phyloP scores from a whole-genome alignment of 2,113 vertebrate genomes.

The Craseonycteris thonglongyai region DNA sequence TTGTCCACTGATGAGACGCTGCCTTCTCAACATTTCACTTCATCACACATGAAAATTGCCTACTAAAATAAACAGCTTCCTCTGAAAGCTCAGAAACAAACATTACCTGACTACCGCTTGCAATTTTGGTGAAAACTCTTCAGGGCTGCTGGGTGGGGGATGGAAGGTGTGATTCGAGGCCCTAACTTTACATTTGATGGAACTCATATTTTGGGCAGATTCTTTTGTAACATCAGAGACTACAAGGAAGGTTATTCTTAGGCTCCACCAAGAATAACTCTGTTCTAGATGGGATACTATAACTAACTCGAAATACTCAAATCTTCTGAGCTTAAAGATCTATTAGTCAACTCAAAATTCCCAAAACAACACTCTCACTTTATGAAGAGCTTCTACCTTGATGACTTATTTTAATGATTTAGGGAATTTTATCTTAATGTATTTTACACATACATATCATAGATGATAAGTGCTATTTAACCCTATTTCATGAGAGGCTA shows the following conservation, averaged over 20 bases:
- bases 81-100: constrained; percentile 79
- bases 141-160: constrained; percentile 61
- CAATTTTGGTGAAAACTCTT: constrained; percentile 70
- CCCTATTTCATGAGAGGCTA: not conserved
- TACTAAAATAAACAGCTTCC: constrained; percentile 84
- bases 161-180: constrained; percentile 39
- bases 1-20: constrained; percentile 82
- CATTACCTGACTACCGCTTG: constrained; percentile 69
- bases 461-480: not conserved
- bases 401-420: constrained; percentile 24
- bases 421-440: constrained; percentile 6
- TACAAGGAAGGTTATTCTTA: not conserved
- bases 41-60: constrained; percentile 79
- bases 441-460: not conserved
- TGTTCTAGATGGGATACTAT: not conserved
- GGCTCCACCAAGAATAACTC: not conserved
- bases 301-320: not conserved
- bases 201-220: constrained; percentile 8
- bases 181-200: not conserved
- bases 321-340: not conserved
- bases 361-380: not conserved
- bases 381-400: not conserved
- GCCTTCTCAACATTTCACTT: constrained; percentile 81
- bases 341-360: not conserved
- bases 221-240: constrained; percentile 5